Evolutionary conservation across 2,797 vertebrate genomes (phyloP), one percentile per base, ranked within the genome.

Genomic region (Coccyzus lansbergi): DNA sequence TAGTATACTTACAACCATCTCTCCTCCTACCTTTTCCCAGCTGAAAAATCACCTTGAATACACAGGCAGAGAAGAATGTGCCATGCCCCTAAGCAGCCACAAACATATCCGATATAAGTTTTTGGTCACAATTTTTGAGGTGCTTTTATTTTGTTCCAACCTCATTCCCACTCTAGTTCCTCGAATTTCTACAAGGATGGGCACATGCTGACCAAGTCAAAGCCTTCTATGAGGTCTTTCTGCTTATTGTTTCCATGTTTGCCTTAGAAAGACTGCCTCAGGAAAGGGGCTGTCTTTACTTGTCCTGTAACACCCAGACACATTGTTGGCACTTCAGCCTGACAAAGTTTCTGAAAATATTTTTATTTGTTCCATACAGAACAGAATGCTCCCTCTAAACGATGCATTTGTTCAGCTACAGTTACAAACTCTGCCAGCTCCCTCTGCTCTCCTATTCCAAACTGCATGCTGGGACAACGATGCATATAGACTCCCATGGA

Each of bases 291-390:
- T 88, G 82, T 74, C 82, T 93, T 88, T 70, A 84, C 62, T 88
- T 59, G 59, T 49, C 72, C 92, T 83, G 62, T 62, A 89, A 87
- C 89, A 67, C 46, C 91, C 65, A 87, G 76, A 75, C 79, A 65
- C 44, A 88, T 33, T 94, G 92, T 72, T 95, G 86, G 84, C 82
- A 89, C 51, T 91, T 89, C 79, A 83, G 75, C 38, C 29, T 87
- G 60, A 92, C 85, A 34, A 91, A 90, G 63, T 76, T 95, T 79
- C 76, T 89, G 84, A 91, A 93, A 93, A 80, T 76, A 84, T 72
- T 94, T 95, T 81, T 82, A 83, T 92, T 94, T 95, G 87, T 91
- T 88, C 82, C 74, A 94, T 72, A 93, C 82, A 55, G 69, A 96
- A 95, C 76, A 89, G 82, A 95, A 94, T 56, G 74, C 80, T 91